These are phyloP conservation scores for Lepidocyrtoides sp. DNA, from an alignment of 2,888 invertebrate species.

Conservation along the genomic window DNA sequence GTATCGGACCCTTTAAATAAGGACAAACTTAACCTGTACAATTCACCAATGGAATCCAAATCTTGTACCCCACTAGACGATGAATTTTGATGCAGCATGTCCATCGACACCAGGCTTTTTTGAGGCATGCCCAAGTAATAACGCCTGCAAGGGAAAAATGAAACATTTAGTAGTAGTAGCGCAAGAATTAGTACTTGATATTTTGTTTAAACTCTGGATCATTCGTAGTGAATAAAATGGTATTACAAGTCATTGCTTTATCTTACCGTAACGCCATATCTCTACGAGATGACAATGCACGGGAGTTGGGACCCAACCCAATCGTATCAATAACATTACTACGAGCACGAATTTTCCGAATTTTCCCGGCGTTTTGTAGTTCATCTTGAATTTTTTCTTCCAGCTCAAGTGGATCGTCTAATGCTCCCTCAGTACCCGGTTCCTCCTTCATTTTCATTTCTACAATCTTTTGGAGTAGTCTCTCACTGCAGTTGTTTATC, in stretches of 20 bases:
- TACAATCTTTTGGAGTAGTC: conserved; percentile 85
- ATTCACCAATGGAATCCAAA: conserved; percentile 80
- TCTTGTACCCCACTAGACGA: conserved; percentile 77
- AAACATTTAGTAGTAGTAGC: not conserved
- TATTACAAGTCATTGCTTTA: too few relatives aligned
- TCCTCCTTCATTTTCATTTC: conserved; percentile 82
- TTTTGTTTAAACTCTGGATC: too few relatives aligned
- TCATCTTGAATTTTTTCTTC: conserved; percentile 82
- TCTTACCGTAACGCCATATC: conserved; percentile 90
- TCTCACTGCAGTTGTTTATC: conserved; percentile 66
- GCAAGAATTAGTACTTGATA: not conserved
- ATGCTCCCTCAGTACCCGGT: not conserved
- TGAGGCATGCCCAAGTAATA: conserved; percentile 83
- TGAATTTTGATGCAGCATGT: conserved; percentile 80
- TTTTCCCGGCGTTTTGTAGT: conserved; percentile 75
- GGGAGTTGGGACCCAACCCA: conserved; percentile 90
- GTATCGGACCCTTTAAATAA: conserved; percentile 76
- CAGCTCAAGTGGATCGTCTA: conserved; percentile 71
- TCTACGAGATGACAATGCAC: conserved; percentile 93
- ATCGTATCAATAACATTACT: conserved; percentile 79
- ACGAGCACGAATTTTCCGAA: conserved; percentile 75
- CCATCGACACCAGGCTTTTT: conserved; percentile 82
- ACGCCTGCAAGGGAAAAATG: conserved; percentile 73
- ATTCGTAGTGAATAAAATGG: too few relatives aligned
- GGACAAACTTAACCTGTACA: conserved; percentile 81